Percentiles rank a stretch among this genome's conserved stretches.
Evolutionary conservation across 2,888 invertebrate species (phyloP).

Genomic region (Thymelicus sylvestris): DNA sequence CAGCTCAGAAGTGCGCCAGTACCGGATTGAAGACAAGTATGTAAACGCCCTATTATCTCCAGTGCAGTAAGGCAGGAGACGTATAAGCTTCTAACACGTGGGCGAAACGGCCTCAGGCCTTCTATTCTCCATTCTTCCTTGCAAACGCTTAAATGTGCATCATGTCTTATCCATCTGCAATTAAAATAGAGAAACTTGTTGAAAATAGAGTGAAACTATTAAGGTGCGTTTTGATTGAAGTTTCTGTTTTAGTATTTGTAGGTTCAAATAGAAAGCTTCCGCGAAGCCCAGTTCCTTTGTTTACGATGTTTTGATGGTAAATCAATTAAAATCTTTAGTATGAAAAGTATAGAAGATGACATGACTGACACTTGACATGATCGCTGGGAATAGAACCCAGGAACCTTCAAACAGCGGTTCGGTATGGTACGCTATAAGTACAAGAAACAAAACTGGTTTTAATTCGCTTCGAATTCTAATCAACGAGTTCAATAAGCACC

Average conservation of each 20-base stretch:
- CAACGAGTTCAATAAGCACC: not conserved
- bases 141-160: constrained; percentile 30
- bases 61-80: constrained; percentile 66
- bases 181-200: constrained; percentile 31
- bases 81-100: constrained; percentile 73
- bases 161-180: constrained; percentile 28
- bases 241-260: too few species aligned
- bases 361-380: too few species aligned
- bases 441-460: not conserved
- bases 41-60: constrained; percentile 48
- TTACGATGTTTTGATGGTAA: too few species aligned
- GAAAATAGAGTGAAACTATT: constrained; percentile 7
- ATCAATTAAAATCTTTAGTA: too few species aligned
- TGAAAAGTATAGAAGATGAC: too few species aligned
- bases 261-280: too few species aligned
- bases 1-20: too few species aligned
- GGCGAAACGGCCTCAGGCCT: constrained; percentile 65
- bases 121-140: constrained; percentile 39
- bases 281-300: too few species aligned
- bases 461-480: not conserved
- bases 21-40: not conserved
- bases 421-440: too few species aligned
- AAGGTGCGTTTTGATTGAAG: too few species aligned
- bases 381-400: too few species aligned
- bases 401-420: too few species aligned